Base-by-base conservation (phyloP, 92 coral and sea anemone species). In the Porites evermanni region DNA sequence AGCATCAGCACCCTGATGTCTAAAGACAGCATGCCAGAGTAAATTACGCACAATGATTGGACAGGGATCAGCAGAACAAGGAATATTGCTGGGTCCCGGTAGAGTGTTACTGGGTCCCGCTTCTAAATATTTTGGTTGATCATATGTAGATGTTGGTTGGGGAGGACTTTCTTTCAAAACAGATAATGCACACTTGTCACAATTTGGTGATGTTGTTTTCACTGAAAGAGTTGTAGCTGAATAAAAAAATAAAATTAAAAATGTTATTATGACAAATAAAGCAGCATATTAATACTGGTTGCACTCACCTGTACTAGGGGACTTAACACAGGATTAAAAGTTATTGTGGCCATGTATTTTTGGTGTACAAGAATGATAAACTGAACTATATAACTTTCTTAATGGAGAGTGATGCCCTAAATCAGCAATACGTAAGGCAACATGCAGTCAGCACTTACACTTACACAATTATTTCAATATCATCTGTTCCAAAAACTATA, bases 41-140 rank as follows among this genome's bases (percentile, higher is more conserved):
- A 97, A 88, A 82, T 95, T 97, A 19, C 98, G 97, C 17, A 97
- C 99, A 86, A 97, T 97, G 54, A 97, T 93, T 9, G 99, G 99
- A 79, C 98, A 97, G 0, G 99, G 99, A 83, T 97, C 99, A 26
- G 96, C 98, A 5, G 99, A 96, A 70, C 98, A 95, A 47, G 99
- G 98, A 73, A 97, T 93, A 76, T 92, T 79, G 77, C 93, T 88
- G 13, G 98, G 94, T 59, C 93, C 84, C 17, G 91, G 86, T 4
- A 91, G 79, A 72, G 93, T 77, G 67, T 92, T 92, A 26, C 91
- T 85, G 2, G 95, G 89, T 14, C 87, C 89, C 2, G 93, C 74
- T 47, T 93, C 96, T 26, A 82, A 84, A 69, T 90, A 93, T 20
- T 77, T 60, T 65, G 94, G 91, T 56, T 85, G 90, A 17, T 92